phyloP scores from a whole-genome alignment of 2,113 vertebrate species.

The Brachyistius frenatus region DNA sequence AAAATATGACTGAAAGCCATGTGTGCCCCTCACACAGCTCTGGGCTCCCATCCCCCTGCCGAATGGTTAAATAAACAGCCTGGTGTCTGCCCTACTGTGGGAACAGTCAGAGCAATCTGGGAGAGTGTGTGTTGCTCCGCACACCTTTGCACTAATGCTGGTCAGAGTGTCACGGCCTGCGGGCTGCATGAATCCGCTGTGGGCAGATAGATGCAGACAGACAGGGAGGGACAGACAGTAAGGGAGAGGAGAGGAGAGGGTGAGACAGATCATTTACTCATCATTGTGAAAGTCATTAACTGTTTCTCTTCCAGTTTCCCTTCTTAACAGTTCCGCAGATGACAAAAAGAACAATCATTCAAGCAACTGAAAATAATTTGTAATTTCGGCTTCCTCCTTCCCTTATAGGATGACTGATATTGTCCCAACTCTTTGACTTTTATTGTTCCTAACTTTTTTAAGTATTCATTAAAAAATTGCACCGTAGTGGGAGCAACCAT shows the following conservation, averaged over 20 bases:
- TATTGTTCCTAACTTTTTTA: not conserved
- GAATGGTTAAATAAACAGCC: constrained; percentile 78
- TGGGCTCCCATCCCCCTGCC: constrained; percentile 50
- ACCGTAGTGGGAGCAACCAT: not conserved
- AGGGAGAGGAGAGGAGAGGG: constrained; percentile 37
- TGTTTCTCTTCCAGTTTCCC: constrained; percentile 39
- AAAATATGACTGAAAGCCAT: constrained; percentile 45
- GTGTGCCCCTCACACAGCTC: constrained; percentile 29
- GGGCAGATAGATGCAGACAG: constrained; percentile 53
- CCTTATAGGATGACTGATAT: not conserved
- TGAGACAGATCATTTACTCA: constrained; percentile 56
- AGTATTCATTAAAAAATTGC: not conserved
- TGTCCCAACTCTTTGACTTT: not conserved
- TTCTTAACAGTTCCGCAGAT: not conserved
- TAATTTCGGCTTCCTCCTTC: constrained; percentile 16
- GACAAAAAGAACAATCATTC: not conserved
- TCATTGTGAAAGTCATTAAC: constrained; percentile 64
- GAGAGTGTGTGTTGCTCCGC: constrained; percentile 43
- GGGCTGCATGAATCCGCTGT: constrained; percentile 58
- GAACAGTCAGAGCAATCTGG: constrained; percentile 57
- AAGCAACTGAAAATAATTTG: constrained; percentile 1
- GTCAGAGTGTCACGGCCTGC: constrained; percentile 54
- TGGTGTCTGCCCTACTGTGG: constrained; percentile 69
- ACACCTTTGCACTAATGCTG: constrained; percentile 59
- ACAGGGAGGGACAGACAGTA: constrained; percentile 40